These are phyloP conservation scores for Heliconius hortense DNA, from an alignment of 2,888 invertebrate genomes.

Conservation along the genomic window DNA sequence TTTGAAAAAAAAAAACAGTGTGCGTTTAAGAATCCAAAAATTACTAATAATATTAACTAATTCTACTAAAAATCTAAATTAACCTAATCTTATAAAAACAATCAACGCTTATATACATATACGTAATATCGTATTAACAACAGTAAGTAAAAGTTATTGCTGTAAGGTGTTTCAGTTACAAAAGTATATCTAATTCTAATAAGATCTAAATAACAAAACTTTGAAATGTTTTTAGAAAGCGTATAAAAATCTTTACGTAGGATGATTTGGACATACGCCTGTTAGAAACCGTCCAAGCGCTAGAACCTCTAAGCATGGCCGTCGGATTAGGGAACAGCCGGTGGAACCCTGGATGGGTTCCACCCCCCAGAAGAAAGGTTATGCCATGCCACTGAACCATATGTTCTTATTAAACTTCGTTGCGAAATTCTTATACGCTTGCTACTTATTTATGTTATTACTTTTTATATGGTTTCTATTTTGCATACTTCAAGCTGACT, in stretches of 20 bases:
- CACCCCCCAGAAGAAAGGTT: too few relatives aligned
- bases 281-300: background rate
- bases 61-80: constrained; percentile 2
- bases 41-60: background rate
- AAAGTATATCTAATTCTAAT: background rate
- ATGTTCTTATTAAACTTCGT: background rate
- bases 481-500: background rate
- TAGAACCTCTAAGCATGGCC: background rate
- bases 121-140: constrained; percentile 2
- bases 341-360: too few relatives aligned
- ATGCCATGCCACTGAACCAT: too few relatives aligned
- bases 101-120: constrained; percentile 20
- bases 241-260: background rate
- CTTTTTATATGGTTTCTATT: background rate
- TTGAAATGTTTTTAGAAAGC: background rate
- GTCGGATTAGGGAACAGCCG: too few relatives aligned
- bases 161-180: constrained; percentile 12
- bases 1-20: constrained; percentile 7
- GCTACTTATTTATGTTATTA: background rate
- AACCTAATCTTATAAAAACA: constrained; percentile 13
- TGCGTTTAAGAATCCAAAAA: constrained; percentile 3
- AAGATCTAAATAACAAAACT: background rate
- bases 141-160: constrained; percentile 22
- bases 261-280: background rate
- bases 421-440: background rate